phyloP scores from a whole-genome alignment of 2,113 vertebrate species.

The Oncorhynchus kisutch region DNA sequence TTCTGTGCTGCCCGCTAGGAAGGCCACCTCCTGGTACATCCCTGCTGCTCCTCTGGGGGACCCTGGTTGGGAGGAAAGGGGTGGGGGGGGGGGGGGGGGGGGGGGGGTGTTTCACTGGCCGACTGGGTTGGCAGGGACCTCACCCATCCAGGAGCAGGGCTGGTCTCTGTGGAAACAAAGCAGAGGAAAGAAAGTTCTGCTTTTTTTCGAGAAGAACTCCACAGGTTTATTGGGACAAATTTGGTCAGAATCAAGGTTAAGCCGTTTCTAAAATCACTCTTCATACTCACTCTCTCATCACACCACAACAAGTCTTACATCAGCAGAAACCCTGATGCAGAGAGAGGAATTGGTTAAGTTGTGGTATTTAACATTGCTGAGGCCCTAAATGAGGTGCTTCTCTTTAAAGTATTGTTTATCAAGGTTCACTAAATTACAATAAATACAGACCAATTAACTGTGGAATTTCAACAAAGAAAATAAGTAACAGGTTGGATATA shows the following conservation, averaged over 20 bases:
- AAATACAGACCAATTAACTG: constrained; percentile 21
- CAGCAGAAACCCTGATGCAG: constrained; percentile 3
- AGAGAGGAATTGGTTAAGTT: constrained; percentile 34
- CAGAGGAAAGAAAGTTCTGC: background rate
- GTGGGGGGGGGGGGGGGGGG: background rate
- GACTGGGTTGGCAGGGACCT: constrained; percentile 21
- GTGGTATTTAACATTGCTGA: constrained; percentile 36
- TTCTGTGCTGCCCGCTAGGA: constrained; percentile 80
- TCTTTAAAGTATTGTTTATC: constrained; percentile 20
- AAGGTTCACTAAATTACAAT: constrained; percentile 28
- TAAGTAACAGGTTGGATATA: background rate
- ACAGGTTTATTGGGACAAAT: constrained; percentile 13
- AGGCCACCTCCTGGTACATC: constrained; percentile 85
- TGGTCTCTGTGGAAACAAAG: constrained; percentile 47
- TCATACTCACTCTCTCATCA: background rate
- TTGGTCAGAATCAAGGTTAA: constrained; percentile 16
- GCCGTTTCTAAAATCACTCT: constrained; percentile 19
- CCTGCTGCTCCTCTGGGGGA: constrained; percentile 50
- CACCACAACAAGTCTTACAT: too few relatives aligned
- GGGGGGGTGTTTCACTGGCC: constrained; percentile 36
- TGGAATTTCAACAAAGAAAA: constrained; percentile 2
- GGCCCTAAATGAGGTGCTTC: constrained; percentile 30
- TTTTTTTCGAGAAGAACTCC: constrained; percentile 16
- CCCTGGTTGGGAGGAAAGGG: constrained; percentile 23
- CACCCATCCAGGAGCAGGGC: constrained; percentile 57